These are phyloP conservation scores for Acanthochromis polyacanthus DNA, from an alignment of 2,113 vertebrate genomes.

Conservation along the genomic window DNA sequence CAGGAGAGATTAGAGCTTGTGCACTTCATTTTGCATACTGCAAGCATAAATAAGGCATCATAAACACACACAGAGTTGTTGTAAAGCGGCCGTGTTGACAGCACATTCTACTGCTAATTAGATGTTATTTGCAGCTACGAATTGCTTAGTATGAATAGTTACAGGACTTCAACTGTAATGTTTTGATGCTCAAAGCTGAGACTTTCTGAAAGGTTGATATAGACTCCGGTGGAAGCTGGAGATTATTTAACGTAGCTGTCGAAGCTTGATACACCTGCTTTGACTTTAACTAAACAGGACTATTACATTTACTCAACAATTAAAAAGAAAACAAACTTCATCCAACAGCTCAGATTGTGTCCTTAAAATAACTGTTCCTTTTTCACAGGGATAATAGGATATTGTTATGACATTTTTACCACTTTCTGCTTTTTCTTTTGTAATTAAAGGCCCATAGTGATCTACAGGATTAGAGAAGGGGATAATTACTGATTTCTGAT, in stretches of 20 bases:
- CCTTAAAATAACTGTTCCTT: background rate
- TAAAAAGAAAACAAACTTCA: background rate
- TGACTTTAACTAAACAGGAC: background rate
- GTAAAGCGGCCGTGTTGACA: background rate
- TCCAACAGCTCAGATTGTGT: background rate
- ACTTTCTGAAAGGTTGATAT: background rate
- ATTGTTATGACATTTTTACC: background rate
- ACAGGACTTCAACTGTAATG: background rate
- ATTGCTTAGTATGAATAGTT: background rate
- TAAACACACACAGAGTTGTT: background rate
- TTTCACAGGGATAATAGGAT: background rate
- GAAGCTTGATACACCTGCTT: background rate
- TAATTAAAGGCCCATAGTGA: background rate
- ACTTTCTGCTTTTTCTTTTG: background rate
- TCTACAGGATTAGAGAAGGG: background rate
- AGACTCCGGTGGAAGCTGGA: background rate
- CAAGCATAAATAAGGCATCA: background rate
- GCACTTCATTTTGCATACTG: background rate
- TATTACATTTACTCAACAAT: background rate
- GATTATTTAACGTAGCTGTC: background rate
- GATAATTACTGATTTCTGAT: too few relatives aligned
- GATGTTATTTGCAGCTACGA: background rate
- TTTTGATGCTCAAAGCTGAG: background rate
- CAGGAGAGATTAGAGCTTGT: conserved; percentile 15
- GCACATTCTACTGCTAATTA: background rate